Percentiles rank a stretch among this genome's conserved stretches.
These are phyloP conservation scores for Octopus sinensis DNA, from an alignment of 1,140 invertebrate species.

Conservation along the genomic window DNA sequence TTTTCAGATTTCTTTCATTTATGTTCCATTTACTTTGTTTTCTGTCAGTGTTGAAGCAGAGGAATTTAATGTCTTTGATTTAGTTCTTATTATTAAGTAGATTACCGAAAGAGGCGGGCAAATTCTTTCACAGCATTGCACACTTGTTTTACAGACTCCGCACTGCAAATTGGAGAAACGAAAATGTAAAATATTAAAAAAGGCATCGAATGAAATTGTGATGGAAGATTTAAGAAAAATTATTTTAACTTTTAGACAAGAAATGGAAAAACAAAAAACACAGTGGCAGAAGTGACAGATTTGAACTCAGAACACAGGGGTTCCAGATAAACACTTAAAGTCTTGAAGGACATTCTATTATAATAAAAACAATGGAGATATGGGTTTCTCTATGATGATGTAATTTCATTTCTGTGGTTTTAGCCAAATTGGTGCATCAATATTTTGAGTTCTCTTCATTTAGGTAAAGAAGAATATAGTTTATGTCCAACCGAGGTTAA, in stretches of 20 bases:
- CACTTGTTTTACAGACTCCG: constrained; percentile 69
- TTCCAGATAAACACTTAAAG: not conserved
- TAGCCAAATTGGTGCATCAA: too few species aligned
- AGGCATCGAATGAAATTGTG: not conserved
- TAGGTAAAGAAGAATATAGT: too few species aligned
- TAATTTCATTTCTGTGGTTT: too few species aligned
- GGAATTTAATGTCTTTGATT: too few species aligned
- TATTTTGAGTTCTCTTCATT: too few species aligned
- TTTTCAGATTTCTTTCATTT: too few species aligned
- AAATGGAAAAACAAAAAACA: not conserved
- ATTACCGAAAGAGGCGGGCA: constrained; percentile 71
- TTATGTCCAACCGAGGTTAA: too few species aligned
- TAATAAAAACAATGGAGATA: too few species aligned
- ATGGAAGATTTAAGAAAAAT: not conserved
- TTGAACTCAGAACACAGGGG: constrained; percentile 11
- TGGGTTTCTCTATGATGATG: too few species aligned
- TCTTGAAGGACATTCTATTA: too few species aligned
- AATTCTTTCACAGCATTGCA: constrained; percentile 72
- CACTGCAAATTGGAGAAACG: constrained; percentile 61
- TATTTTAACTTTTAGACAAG: constrained; percentile 4
- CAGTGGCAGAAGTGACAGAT: constrained; percentile 6
- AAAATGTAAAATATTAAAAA: constrained; percentile 14
- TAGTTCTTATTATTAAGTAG: not conserved
- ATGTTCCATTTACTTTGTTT: too few species aligned
- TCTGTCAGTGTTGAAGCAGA: too few species aligned